These are phyloP conservation scores for Argyresthia albistria DNA, from an alignment of 2,888 invertebrate genomes.

Conservation along the genomic window DNA sequence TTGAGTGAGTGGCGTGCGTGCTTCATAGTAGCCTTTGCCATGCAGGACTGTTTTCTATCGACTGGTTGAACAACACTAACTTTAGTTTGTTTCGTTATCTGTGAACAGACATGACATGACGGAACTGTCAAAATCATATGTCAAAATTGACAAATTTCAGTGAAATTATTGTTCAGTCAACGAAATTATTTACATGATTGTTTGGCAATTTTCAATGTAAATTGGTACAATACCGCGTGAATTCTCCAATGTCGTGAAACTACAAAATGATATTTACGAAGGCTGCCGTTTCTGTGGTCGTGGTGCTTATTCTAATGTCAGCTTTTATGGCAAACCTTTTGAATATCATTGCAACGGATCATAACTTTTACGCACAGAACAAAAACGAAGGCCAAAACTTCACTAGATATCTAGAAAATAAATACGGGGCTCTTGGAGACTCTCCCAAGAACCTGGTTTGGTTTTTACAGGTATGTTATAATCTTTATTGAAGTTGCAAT, in stretches of 20 bases:
- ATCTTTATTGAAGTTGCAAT: no score
- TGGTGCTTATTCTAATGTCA: slow-evolving; percentile 76
- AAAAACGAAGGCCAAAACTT: slow-evolving; percentile 39
- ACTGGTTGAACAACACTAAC: no score
- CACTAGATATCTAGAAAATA: slow-evolving; percentile 37
- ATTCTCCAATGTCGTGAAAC: no score
- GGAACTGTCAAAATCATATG: no score
- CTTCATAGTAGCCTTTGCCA: no score
- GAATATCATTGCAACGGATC: slow-evolving; percentile 76
- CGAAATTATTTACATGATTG: not conserved
- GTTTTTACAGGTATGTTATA: slow-evolving; percentile 83
- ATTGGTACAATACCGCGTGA: no score
- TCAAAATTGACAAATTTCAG: no score
- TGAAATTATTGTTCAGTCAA: not conserved
- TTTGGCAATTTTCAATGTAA: not conserved
- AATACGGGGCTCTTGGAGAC: slow-evolving; percentile 65
- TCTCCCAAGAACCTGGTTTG: slow-evolving; percentile 76
- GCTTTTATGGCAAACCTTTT: slow-evolving; percentile 79
- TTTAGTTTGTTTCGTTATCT: no score
- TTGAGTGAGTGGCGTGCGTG: no score
- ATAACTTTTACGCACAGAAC: slow-evolving; percentile 46
- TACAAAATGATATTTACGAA: slow-evolving; percentile 75
- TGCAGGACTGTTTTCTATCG: no score
- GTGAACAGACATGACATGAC: no score
- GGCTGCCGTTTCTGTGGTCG: slow-evolving; percentile 72